Evolutionary conservation across 2,113 vertebrate genomes (phyloP).

Genomic region (Pelusios castaneus): DNA sequence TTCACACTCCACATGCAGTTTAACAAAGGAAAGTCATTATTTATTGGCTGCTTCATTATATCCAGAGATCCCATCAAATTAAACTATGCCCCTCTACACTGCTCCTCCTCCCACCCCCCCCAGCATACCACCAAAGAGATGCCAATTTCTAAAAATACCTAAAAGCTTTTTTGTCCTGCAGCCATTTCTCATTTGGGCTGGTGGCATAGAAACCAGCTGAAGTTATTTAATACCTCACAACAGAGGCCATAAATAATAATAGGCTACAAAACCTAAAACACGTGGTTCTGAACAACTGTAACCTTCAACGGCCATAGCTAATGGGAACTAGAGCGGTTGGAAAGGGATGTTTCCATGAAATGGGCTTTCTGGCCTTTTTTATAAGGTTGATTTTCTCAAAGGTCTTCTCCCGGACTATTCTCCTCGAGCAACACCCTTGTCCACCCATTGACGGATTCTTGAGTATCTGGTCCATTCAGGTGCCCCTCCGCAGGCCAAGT

Average conservation of each 20-base stretch:
- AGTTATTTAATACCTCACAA: neutral
- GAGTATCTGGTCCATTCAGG: neutral
- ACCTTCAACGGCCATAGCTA: neutral
- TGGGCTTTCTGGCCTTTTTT: neutral
- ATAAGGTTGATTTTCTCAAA: rapidly evolving
- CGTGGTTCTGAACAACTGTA: neutral
- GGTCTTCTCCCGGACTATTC: neutral
- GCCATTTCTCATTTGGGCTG: neutral
- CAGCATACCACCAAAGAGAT: neutral
- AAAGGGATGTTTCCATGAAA: neutral
- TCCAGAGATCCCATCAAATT: neutral
- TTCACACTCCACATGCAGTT: neutral
- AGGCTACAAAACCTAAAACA: neutral
- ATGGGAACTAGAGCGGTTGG: neutral
- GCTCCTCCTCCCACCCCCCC: too few species aligned
- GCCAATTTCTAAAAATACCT: constrained; percentile 27
- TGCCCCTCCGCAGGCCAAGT: neutral
- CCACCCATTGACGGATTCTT: neutral
- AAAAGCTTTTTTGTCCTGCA: neutral
- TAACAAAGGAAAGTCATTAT: neutral
- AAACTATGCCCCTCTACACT: neutral
- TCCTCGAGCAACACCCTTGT: neutral
- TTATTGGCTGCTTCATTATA: constrained; percentile 21
- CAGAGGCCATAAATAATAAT: neutral
- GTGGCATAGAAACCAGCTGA: neutral